Evolutionary conservation across 2,888 invertebrate genomes (phyloP).

Genomic region (Sphinx pinastri): DNA sequence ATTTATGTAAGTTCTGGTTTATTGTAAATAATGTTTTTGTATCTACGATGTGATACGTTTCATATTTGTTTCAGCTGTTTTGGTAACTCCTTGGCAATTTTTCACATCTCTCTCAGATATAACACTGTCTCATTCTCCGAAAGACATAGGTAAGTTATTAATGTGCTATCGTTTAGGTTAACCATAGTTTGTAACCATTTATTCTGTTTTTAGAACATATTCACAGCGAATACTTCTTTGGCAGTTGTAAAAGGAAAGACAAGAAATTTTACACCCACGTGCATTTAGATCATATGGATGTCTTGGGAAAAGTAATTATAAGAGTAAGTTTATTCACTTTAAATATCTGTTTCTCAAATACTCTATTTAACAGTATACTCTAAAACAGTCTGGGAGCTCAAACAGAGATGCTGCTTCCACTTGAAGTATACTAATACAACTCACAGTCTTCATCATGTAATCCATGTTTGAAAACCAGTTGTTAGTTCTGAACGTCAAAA

Average conservation of each 20-base stretch:
- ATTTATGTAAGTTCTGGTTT: constrained; percentile 3
- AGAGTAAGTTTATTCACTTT: constrained; percentile 51
- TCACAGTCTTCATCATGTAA: too few relatives aligned
- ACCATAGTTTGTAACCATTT: neutral
- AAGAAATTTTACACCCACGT: constrained; percentile 47
- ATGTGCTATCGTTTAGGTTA: neutral
- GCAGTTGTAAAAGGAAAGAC: constrained; percentile 46
- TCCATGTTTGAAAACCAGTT: too few relatives aligned
- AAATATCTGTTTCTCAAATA: too few relatives aligned
- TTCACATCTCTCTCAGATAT: constrained; percentile 43
- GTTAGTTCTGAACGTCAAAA: too few relatives aligned
- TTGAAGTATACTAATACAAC: too few relatives aligned
- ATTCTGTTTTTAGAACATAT: constrained; percentile 28
- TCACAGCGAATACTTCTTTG: constrained; percentile 62
- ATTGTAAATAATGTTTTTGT: neutral
- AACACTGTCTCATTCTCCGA: constrained; percentile 29
- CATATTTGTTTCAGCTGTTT: constrained; percentile 36
- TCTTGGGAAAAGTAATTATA: constrained; percentile 61
- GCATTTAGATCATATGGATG: constrained; percentile 53
- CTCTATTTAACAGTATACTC: too few relatives aligned
- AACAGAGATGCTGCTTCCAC: too few relatives aligned
- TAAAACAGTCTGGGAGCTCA: too few relatives aligned
- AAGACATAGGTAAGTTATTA: constrained; percentile 36
- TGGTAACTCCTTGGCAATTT: constrained; percentile 42
- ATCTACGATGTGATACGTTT: neutral